A percentile compares a stretch with the other conserved stretches of the same genome.
Evolutionary conservation across 2,888 invertebrate genomes (phyloP).

Genomic region (Ephialtes manifestator): DNA sequence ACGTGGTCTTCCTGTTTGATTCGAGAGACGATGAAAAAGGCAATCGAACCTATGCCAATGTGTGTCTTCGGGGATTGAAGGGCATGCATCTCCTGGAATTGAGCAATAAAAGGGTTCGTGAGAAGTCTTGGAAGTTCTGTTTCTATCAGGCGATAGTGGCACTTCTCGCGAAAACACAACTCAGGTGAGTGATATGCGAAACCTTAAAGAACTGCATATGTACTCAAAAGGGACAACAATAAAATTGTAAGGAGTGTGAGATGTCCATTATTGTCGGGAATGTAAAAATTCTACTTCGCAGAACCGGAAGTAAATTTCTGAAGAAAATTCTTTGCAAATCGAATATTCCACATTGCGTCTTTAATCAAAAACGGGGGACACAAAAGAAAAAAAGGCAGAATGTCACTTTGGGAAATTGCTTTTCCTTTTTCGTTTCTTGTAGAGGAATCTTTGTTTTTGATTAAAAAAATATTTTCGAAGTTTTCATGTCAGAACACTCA

Average conservation of each 20-base stretch:
- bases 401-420: background rate
- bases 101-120: slow-evolving; percentile 71
- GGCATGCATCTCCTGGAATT: slow-evolving; percentile 82
- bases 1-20: slow-evolving; percentile 74
- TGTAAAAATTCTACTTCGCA: background rate
- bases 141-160: slow-evolving; percentile 81
- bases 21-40: slow-evolving; percentile 63
- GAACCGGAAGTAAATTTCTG: background rate
- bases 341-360: background rate
- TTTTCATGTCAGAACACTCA: too few species aligned
- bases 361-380: too few species aligned
- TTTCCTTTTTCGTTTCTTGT: too few species aligned
- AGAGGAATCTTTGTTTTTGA: too few species aligned
- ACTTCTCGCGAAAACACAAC: slow-evolving; percentile 81
- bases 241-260: background rate
- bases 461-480: too few species aligned
- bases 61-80: slow-evolving; percentile 78
- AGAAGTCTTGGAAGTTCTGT: slow-evolving; percentile 83
- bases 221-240: background rate
- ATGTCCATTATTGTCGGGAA: background rate
- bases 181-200: slow-evolving; percentile 75
- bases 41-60: slow-evolving; percentile 74
- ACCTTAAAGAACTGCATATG: background rate
- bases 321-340: background rate
- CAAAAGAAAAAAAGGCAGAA: too few species aligned